These are phyloP conservation scores for Xyrichtys novacula DNA, from an alignment of 2,797 vertebrate genomes.

Conservation along the genomic window DNA sequence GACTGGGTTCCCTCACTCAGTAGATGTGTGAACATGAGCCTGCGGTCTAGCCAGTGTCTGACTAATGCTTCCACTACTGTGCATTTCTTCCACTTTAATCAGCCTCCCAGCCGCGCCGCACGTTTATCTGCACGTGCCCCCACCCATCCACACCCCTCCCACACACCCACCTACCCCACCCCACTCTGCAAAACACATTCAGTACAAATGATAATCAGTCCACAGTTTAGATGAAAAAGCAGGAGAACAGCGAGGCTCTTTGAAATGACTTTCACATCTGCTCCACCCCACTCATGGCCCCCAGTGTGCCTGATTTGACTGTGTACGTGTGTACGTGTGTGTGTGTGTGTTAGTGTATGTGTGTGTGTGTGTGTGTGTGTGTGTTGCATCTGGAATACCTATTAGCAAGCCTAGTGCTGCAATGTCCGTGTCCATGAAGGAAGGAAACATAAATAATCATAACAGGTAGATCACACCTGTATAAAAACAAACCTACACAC, in stretches of 20 bases:
- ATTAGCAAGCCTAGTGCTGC: constrained; percentile 33
- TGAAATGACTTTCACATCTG: constrained; percentile 73
- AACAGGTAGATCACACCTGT: background rate
- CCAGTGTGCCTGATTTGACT: constrained; percentile 16
- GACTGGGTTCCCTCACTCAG: constrained; percentile 40
- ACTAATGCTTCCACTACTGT: constrained; percentile 71
- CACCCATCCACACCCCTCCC: background rate
- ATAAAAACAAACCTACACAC: background rate
- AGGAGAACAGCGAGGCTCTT: constrained; percentile 51
- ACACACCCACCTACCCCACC: background rate
- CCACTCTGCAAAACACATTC: constrained; percentile 43
- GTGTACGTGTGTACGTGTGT: constrained; percentile 21
- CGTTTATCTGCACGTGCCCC: constrained; percentile 73
- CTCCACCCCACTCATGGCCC: constrained; percentile 41
- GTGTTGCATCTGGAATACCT: constrained; percentile 59
- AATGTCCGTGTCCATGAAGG: constrained; percentile 18
- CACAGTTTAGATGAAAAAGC: constrained; percentile 57
- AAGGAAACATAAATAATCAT: background rate
- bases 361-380: constrained; percentile 20
- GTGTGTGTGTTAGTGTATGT: constrained; percentile 12
- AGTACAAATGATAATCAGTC: constrained; percentile 48
- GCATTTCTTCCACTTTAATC: constrained; percentile 71
- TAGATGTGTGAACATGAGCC: constrained; percentile 66
- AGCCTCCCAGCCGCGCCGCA: constrained; percentile 61
- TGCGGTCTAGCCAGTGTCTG: constrained; percentile 64